Evolutionary conservation across 2,888 invertebrate species (phyloP).

Genomic region (Caenorhabditis zanzibari): DNA sequence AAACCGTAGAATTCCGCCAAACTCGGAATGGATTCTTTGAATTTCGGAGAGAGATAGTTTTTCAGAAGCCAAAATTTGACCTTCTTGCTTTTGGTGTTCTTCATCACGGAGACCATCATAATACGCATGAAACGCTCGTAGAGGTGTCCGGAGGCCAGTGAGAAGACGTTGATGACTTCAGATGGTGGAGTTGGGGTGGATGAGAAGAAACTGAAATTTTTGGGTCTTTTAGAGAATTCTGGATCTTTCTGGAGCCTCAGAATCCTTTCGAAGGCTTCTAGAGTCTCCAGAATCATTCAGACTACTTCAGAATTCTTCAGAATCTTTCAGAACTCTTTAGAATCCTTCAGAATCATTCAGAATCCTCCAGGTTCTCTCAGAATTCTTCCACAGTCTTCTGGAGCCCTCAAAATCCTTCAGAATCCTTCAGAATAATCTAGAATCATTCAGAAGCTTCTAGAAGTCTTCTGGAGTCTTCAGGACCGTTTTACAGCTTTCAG

Average conservation of each 20-base stretch:
- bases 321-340: too few species aligned
- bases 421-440: too few species aligned
- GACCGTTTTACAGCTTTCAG: too few species aligned
- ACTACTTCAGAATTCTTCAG: too few species aligned
- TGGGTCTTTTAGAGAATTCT: too few species aligned
- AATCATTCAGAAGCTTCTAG: neutral
- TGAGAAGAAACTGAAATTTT: slow-evolving; percentile 33
- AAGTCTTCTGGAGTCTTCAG: neutral
- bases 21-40: slow-evolving; percentile 95
- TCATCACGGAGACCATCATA: slow-evolving; percentile 94
- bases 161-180: slow-evolving; percentile 92
- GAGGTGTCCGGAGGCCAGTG: slow-evolving; percentile 97
- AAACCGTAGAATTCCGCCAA: slow-evolving; percentile 97
- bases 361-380: too few species aligned
- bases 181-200: neutral
- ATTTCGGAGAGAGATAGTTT: slow-evolving; percentile 96
- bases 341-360: too few species aligned
- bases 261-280: too few species aligned
- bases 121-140: slow-evolving; percentile 91
- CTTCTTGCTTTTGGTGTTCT: slow-evolving; percentile 91
- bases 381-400: too few species aligned
- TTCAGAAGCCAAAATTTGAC: slow-evolving; percentile 99
- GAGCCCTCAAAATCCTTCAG: too few species aligned
- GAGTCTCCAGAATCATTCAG: too few species aligned
- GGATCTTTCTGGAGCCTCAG: too few species aligned